Conservation (phyloP, 1,140 invertebrate genomes). For the Drosophila lowei region DNA sequence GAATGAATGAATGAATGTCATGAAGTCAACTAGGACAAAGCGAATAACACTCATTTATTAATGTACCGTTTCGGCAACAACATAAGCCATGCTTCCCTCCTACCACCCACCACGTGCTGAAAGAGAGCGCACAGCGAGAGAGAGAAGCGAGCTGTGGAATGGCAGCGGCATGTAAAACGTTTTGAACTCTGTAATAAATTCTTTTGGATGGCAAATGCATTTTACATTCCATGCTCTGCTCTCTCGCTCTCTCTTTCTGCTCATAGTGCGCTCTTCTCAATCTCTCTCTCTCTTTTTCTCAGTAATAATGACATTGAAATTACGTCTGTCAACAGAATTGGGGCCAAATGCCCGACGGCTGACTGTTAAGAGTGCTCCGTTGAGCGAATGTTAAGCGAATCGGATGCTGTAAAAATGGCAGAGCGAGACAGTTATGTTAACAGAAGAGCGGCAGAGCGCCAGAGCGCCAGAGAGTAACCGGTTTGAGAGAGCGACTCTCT, state of each 20-base stretch:
- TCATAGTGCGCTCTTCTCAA: slow-evolving; percentile 4
- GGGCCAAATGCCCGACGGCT: slow-evolving; percentile 41
- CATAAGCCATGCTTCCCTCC: neutral
- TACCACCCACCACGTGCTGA: slow-evolving; percentile 1
- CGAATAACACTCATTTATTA: slow-evolving; percentile 80
- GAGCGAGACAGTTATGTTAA: neutral
- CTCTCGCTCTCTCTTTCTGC: slow-evolving; percentile 13
- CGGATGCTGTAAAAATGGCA: slow-evolving; percentile 14
- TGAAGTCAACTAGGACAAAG: slow-evolving; percentile 81
- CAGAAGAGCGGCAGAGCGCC: neutral
- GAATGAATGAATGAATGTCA: slow-evolving; percentile 74
- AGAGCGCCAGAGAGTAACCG: slow-evolving; percentile 14
- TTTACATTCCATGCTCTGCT: slow-evolving; percentile 14
- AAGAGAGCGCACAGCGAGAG: neutral
- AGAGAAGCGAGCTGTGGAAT: slow-evolving; percentile 8
- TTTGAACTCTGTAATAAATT: slow-evolving; percentile 67
- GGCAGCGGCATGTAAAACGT: slow-evolving; percentile 45
- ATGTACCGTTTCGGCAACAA: slow-evolving; percentile 68
- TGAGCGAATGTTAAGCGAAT: neutral
- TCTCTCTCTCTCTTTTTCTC: slow-evolving; percentile 13
- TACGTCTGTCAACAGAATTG: slow-evolving; percentile 63
- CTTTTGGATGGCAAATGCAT: slow-evolving; percentile 43
- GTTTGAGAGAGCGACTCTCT: slow-evolving; percentile 1
- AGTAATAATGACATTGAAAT: slow-evolving; percentile 75
- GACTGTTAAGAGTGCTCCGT: slow-evolving; percentile 46